Percentiles rank a stretch among this genome's conserved stretches.
These are phyloP conservation scores for Galendromus occidentalis DNA, from an alignment of 1,140 invertebrate species.

Conservation along the genomic window DNA sequence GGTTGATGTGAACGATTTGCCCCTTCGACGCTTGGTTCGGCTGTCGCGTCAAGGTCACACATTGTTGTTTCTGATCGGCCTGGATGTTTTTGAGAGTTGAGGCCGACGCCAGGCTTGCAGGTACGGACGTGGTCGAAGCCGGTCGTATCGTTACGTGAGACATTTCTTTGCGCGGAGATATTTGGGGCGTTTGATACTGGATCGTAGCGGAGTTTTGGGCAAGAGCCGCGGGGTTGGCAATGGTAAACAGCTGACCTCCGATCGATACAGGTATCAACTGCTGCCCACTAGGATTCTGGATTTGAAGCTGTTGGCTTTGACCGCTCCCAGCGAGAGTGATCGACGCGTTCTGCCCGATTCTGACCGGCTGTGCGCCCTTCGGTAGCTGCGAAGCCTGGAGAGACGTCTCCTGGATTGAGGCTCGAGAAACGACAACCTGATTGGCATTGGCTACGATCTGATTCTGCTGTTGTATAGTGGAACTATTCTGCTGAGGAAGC, in stretches of 20 bases:
- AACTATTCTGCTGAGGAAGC: too few relatives aligned
- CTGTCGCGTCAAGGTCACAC: neutral
- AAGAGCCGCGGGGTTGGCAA: neutral
- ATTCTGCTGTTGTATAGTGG: too few relatives aligned
- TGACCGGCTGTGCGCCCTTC: constrained; percentile 5
- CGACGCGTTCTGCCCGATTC: neutral
- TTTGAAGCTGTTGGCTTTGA: neutral
- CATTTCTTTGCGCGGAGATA: too few relatives aligned
- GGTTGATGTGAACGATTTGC: neutral
- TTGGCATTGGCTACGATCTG: neutral
- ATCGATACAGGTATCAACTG: constrained; percentile 7
- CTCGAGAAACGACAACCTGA: neutral
- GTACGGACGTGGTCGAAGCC: too few relatives aligned
- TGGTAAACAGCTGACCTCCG: constrained; percentile 3
- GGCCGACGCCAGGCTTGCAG: neutral
- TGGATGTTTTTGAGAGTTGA: neutral
- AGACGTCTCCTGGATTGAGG: neutral
- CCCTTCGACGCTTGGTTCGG: neutral
- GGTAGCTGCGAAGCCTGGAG: neutral
- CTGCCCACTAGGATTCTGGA: neutral
- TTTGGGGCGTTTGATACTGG: too few relatives aligned
- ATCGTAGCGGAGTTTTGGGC: too few relatives aligned
- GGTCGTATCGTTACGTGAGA: too few relatives aligned
- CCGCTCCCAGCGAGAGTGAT: neutral
- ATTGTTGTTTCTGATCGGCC: neutral